Evolutionary conservation across 2,888 invertebrate species (phyloP).

Genomic region (Oxyteleia sp.): DNA sequence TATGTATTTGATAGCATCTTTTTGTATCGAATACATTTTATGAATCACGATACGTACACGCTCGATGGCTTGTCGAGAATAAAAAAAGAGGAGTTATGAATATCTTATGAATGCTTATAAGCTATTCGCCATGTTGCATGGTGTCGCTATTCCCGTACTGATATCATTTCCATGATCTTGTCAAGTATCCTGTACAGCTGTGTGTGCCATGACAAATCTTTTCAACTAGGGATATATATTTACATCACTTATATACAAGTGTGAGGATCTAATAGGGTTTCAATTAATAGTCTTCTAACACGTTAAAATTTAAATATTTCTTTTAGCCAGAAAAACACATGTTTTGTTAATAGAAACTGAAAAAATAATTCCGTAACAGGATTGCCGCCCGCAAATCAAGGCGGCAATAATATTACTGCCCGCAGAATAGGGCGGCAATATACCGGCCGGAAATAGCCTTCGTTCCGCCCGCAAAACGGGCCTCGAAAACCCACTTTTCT

Average conservation of each 20-base stretch:
- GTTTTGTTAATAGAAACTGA: no score
- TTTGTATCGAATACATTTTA: conserved; percentile 43
- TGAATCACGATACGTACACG: conserved; percentile 47
- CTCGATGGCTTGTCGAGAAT: conserved; percentile 39
- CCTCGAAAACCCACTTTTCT: no score
- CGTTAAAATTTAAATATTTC: no score
- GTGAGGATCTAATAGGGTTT: not conserved
- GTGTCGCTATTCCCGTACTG: conserved; percentile 75
- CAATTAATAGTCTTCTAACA: not conserved
- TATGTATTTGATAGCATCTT: conserved; percentile 42
- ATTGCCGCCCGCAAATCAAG: no score
- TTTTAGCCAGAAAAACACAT: no score
- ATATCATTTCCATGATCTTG: conserved; percentile 62
- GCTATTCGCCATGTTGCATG: conserved; percentile 78
- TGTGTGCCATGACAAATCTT: conserved; percentile 50
- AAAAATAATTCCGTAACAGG: no score
- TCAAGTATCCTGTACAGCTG: no score
- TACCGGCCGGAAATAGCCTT: no score
- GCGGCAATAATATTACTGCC: no score
- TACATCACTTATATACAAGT: conserved; percentile 4
- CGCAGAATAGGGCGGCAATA: no score
- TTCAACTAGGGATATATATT: conserved; percentile 24
- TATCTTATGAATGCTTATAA: conserved; percentile 83
- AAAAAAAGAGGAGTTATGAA: conserved; percentile 78
- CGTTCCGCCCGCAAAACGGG: no score